Base-by-base conservation (phyloP, 2,113 vertebrate species). In the Callithrix jacchus region DNA sequence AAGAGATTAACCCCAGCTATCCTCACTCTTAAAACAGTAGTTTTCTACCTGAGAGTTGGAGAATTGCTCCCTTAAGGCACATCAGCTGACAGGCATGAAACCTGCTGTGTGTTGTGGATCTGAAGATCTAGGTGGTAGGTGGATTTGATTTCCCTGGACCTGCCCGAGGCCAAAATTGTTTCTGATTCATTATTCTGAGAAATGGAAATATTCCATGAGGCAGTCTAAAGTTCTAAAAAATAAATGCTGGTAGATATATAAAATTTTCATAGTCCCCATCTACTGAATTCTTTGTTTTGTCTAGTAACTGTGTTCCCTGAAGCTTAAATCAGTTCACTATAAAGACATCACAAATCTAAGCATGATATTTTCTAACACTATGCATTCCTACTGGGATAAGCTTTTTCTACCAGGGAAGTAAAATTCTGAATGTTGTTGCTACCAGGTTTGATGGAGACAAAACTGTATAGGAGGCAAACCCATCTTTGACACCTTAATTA, bases 121-220 rank as follows among this genome's bases (percentile, higher is more conserved):
- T 94, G 79, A 97, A 71, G 95, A 93, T 96, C 91, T 95, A 92
- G 96, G 91, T 93, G 73, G 94, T 96, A 93, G 96, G 94, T 98
- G 96, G 96, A 91, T 97, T 96, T 98, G 96, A 97, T 97, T 97
- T 97, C 70, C 91, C 56, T 93, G 97, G 95, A 97, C 92, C 66
- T 95, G 97, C 95, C 92, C 0, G 82, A 97, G 95, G 97, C 95
- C 94, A 96, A 86, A 96, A 71, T 86, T 96, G 95, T 96, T 97
- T 98, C 95, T 94, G 93, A 96, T 96, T 97, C 97, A 96, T 97
- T 97, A 96, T 97, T 95, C 92, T 83, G 88, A 97, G 91, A 96
- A 97, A 96, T 95, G 91, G 89, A 98, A 95, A 94, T 87, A 93
- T 96, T 94, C 83, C 7, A 93, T 32, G 87, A 66, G 11, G 35